phyloP scores from a whole-genome alignment of 2,113 vertebrate genomes.

The Neofelis nebulosa region DNA sequence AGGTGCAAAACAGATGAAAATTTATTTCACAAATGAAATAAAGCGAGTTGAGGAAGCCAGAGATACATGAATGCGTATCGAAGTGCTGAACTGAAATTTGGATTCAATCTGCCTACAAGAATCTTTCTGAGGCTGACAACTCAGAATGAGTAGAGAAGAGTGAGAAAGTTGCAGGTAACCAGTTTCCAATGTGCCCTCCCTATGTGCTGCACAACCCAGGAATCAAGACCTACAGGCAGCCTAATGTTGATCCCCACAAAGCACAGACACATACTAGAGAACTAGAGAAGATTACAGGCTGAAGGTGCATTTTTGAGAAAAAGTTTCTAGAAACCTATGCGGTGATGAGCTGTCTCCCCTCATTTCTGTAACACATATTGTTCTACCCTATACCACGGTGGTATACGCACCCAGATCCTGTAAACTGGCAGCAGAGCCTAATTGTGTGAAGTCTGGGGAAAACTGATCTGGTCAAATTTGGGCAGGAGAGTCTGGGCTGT shows the following conservation, averaged over 20 bases:
- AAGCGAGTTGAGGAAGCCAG: not conserved
- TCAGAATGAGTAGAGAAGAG: not conserved
- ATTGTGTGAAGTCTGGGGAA: not conserved
- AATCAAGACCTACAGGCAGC: not conserved
- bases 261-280: not conserved
- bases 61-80: not conserved
- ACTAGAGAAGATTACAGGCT: not conserved
- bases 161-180: too few relatives aligned
- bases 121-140: not conserved
- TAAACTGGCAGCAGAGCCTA: not conserved
- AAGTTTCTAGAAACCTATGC: not conserved
- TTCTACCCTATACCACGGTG: not conserved
- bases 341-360: not conserved
- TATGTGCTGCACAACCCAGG: not conserved
- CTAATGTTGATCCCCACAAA: not conserved
- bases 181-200: not conserved
- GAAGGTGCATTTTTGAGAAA: not conserved
- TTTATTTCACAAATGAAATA: not conserved
- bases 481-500: not conserved
- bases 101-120: not conserved
- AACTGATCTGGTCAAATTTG: not conserved
- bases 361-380: not conserved
- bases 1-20: not conserved
- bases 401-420: not conserved
- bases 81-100: not conserved